Evolutionary conservation across 2,797 vertebrate genomes (phyloP).

Genomic region (Hemitrygon akajei): DNA sequence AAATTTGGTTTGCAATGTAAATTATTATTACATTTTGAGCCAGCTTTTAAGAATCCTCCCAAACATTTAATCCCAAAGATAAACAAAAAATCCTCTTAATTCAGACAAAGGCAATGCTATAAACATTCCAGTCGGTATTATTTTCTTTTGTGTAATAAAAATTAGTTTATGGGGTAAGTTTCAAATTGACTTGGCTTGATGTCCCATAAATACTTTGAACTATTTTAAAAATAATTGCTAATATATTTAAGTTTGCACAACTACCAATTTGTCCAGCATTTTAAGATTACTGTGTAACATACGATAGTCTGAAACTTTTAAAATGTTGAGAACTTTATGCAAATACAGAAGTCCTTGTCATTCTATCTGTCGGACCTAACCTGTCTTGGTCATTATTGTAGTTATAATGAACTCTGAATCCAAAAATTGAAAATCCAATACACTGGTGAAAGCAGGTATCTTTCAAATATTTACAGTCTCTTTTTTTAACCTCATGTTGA

Average conservation of each 20-base stretch:
- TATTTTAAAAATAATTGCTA: neutral
- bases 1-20: neutral
- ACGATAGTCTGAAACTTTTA: constrained; percentile 15
- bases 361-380: neutral
- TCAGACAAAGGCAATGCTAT: neutral
- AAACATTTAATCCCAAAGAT: neutral
- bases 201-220: neutral
- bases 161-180: neutral
- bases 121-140: neutral
- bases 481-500: neutral
- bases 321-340: neutral
- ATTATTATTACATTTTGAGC: neutral
- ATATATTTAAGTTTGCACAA: constrained; percentile 19
- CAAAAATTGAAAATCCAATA: neutral
- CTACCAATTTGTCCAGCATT: neutral
- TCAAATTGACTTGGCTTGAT: neutral
- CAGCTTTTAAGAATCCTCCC: neutral
- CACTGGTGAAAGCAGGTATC: constrained; percentile 14
- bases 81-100: neutral
- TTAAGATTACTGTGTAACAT: constrained; percentile 29
- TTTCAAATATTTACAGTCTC: neutral
- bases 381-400: neutral
- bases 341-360: neutral
- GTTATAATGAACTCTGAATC: neutral
- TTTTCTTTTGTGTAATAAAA: neutral